phyloP scores from a whole-genome alignment of 2,888 invertebrate species.

The Acrobasis suavella region DNA sequence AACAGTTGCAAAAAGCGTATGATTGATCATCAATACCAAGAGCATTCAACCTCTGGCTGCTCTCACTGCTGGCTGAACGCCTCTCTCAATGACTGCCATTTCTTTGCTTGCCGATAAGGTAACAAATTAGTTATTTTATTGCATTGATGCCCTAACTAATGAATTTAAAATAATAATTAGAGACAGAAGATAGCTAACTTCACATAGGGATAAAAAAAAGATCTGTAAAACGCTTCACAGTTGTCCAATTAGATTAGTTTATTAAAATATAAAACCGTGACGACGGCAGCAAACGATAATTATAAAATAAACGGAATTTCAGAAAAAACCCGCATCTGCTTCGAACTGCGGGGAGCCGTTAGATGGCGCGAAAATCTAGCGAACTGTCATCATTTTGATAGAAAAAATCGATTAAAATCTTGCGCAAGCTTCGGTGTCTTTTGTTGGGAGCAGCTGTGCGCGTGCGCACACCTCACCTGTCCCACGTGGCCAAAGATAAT shows the following conservation, averaged over 20 bases:
- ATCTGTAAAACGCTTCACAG: neutral
- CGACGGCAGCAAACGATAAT: constrained; percentile 10
- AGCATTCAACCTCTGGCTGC: too few species aligned
- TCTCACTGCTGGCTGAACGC: too few species aligned
- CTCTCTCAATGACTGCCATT: too few species aligned
- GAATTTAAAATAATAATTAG: too few species aligned
- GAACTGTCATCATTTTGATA: constrained; percentile 68
- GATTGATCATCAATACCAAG: too few species aligned
- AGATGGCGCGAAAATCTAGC: constrained; percentile 67
- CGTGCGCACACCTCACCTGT: constrained; percentile 73
- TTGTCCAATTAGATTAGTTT: neutral
- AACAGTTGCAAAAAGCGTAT: too few species aligned
- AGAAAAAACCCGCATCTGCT: constrained; percentile 57
- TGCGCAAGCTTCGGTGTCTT: constrained; percentile 69
- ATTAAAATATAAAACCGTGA: constrained; percentile 4
- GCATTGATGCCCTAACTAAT: too few species aligned
- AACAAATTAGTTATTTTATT: too few species aligned
- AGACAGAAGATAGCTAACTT: neutral
- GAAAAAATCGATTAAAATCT: constrained; percentile 75
- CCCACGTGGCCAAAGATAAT: constrained; percentile 77
- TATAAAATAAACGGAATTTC: constrained; percentile 44
- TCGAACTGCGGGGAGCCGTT: constrained; percentile 52
- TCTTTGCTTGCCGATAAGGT: too few species aligned
- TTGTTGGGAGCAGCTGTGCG: constrained; percentile 73
- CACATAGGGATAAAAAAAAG: neutral